Base-by-base conservation (phyloP, 1,140 invertebrate genomes). In the Drosophila truncata region DNA sequence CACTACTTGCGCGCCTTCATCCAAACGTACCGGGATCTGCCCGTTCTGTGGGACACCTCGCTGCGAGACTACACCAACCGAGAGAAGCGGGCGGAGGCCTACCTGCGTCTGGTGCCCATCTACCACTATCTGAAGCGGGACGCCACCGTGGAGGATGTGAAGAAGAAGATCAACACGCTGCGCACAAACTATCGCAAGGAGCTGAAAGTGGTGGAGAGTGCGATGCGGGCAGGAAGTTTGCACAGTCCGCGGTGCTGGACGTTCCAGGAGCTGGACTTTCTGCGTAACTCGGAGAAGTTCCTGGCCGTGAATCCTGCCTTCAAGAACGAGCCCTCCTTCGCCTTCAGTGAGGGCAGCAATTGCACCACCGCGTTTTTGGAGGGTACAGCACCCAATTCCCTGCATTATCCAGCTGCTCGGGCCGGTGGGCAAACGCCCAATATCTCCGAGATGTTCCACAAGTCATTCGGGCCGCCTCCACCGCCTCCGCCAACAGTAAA, bases 171-270 rank as follows among this genome's bases (percentile, higher is more conserved):
- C 8, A 92, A 92, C 23, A 92, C 91, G 0, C 57, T 92, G 50
- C 73, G 91, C 6, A 92, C 91, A 0, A 92, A 92, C 35, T 92
- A 92, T 23, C 82, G 91, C 41, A 92, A 92, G 74, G 91, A 92
- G 33, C 72, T 92, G 4, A 91, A 91, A 31, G 82, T 92, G 5
- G 88, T 92, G 18, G 91, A 92, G 59, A 90, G 80, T n/a, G 80
- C 91, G 0, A 78, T 86, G 54, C 63, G 85, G 0, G 57, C 83
- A 27, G 91, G 91, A 13, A 87, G 20, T 4, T 35, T 87, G 8
- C 91, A 92, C 58, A 88, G 78, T 20, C 91, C 91, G 1, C 78
- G 91, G 6, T 92, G 91, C 44, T 92, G 91, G 91, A 92, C 91
- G 4, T 92, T 91, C 31, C 86, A 87, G 47, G 91, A 92, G 55